Percentiles rank a stretch among this genome's conserved stretches.
Conservation (phyloP, 2,888 invertebrate genomes). For the Cylindroiulus punctatus region DNA sequence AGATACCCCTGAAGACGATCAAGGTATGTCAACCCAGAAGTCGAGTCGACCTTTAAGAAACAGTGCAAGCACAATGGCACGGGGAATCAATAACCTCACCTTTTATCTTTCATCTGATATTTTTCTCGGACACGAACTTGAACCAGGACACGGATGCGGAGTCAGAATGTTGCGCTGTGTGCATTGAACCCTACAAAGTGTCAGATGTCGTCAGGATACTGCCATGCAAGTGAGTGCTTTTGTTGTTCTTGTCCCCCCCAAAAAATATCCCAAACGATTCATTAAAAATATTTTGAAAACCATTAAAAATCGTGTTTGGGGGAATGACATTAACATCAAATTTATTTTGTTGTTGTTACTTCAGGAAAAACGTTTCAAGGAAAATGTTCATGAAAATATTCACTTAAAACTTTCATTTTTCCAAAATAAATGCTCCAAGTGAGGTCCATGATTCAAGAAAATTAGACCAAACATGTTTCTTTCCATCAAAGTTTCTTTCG, state of each 20-base stretch:
- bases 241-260: background rate
- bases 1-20: constrained; percentile 89
- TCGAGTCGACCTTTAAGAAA: background rate
- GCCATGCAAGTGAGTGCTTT: constrained; percentile 83
- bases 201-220: constrained; percentile 87
- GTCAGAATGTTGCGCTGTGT: constrained; percentile 92
- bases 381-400: too few species aligned
- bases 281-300: too few species aligned
- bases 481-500: too few species aligned
- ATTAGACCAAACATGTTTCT: too few species aligned
- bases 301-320: too few species aligned
- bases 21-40: constrained; percentile 63
- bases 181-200: constrained; percentile 90
- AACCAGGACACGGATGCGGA: constrained; percentile 80
- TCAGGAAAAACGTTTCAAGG: too few species aligned
- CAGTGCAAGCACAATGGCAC: background rate
- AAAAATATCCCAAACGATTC: too few species aligned
- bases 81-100: background rate
- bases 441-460: too few species aligned
- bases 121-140: constrained; percentile 51
- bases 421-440: too few species aligned
- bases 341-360: too few species aligned
- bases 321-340: too few species aligned
- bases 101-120: background rate
- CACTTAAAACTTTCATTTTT: too few species aligned